These are phyloP conservation scores for Maniola hyperantus DNA, from an alignment of 2,888 invertebrate genomes.

Conservation along the genomic window DNA sequence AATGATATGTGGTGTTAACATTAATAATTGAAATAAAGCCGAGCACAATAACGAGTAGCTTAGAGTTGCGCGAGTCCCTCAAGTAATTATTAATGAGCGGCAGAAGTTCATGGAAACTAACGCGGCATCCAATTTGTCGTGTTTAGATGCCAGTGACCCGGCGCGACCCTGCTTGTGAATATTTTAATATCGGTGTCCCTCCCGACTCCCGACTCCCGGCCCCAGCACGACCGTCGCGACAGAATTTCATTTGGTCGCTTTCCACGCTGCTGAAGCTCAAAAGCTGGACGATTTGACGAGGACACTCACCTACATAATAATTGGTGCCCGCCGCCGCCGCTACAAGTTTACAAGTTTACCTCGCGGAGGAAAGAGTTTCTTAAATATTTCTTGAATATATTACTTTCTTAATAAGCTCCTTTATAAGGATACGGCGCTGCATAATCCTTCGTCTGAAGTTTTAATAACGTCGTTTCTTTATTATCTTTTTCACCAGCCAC, in stretches of 20 bases:
- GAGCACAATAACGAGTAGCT: too few relatives aligned
- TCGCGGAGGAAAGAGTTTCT: conserved; percentile 3
- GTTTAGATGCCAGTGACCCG: neutral
- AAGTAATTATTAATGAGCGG: neutral
- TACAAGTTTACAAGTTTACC: neutral
- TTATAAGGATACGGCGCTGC: neutral
- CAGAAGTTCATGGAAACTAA: neutral
- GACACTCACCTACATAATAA: neutral
- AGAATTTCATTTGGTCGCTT: neutral
- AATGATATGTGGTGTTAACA: too few relatives aligned
- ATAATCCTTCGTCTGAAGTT: neutral
- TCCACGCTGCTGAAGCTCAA: neutral
- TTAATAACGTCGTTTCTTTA: neutral
- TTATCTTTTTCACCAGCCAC: neutral
- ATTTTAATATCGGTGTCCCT: neutral
- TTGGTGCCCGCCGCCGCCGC: neutral
- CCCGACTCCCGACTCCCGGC: too few relatives aligned
- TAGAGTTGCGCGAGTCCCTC: neutral
- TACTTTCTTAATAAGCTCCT: neutral
- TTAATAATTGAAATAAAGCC: neutral
- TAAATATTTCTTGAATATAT: conserved; percentile 3
- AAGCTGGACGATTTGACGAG: neutral
- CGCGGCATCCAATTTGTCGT: neutral
- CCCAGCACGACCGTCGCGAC: neutral
- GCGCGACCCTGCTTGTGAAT: neutral